Evolutionary conservation across 2,113 vertebrate genomes (phyloP), one percentile per base, ranked within the genome.

Genomic region (Symphodus melops): DNA sequence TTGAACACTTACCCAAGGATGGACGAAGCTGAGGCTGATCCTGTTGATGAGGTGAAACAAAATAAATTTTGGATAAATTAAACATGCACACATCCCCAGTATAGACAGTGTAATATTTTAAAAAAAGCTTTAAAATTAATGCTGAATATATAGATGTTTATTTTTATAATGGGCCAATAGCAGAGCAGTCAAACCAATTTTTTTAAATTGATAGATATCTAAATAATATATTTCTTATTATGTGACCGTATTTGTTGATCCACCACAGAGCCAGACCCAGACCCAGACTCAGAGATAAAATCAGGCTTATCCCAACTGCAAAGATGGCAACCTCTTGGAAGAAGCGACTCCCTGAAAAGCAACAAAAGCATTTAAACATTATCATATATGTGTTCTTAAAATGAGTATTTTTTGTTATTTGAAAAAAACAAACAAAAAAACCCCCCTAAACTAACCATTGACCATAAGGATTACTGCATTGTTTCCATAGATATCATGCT

Each of bases 381-480:
- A 19, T 33, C 21, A 58, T 7, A 48, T 14, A 4, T 41, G 3
- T 62, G 1, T 42, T 37, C 28, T 42, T 9, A 77, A 19, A 5
- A 12, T 25, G 52, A 14, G 11, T 14, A 41, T 41, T n/a, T 4
- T 44, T 44, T 13, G 14, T 5, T 44, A 14, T 14, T 14, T 5
- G 11, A 16, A 44, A 5, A 14, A 48, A 48, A 48, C 19, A 17
- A n/a, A n/a, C n/a, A n/a, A n/a, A n/a, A n/a, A n/a, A n/a, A n/a
- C n/a, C n/a, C n/a, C n/a, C n/a, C 12, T 14, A 48, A 16, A 44
- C 41, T 73, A 1, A 80, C 79, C 82, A 72, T 41, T 72, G 36
- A 92, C 72, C 11, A 81, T 0, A n/a, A 92, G 65, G 16, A 67
- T 36, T 0, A 85, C 76, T 2, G 3, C 0, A 17, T 88, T 88